Conservation (phyloP, 2,113 vertebrate species). For the Oreochromis niloticus region DNA sequence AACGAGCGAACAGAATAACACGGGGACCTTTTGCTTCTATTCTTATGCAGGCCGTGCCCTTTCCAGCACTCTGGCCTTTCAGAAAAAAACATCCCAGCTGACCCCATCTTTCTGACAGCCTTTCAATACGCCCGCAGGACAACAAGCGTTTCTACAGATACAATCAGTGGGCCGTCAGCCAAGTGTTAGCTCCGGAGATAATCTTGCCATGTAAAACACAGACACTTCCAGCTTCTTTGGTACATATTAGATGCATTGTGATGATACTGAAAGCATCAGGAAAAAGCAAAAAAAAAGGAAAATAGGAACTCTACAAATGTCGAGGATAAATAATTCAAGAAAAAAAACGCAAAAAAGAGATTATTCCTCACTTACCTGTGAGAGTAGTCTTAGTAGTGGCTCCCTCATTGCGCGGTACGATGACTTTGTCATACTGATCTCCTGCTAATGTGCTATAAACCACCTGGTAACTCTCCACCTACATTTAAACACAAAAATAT, state of each 20-base stretch:
- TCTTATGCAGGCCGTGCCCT: constrained; percentile 44
- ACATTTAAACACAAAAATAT: background rate
- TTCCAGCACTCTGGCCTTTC: constrained; percentile 50
- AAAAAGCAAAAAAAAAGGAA: background rate
- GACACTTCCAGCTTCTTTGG: background rate
- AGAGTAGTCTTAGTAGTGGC: constrained; percentile 83
- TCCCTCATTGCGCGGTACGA: constrained; percentile 77
- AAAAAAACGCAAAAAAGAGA: background rate
- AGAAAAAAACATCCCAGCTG: constrained; percentile 16
- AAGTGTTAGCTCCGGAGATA: constrained; percentile 23
- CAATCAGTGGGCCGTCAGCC: constrained; percentile 42
- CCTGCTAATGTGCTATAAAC: constrained; percentile 95
- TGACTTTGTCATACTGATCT: constrained; percentile 89
- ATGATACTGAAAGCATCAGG: background rate
- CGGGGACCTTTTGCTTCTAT: constrained; percentile 45
- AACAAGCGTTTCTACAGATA: constrained; percentile 47
- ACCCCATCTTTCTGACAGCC: constrained; percentile 45
- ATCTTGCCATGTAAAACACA: constrained; percentile 42
- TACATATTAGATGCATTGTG: background rate
- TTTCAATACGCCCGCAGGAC: constrained; percentile 52
- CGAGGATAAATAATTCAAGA: background rate
- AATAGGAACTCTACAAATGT: background rate
- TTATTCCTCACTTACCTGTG: constrained; percentile 69
- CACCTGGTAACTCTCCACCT: constrained; percentile 84
- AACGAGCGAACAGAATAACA: constrained; percentile 18